These are phyloP conservation scores for Torymus aiolomorphi DNA, from an alignment of 2,888 invertebrate species.

Conservation along the genomic window DNA sequence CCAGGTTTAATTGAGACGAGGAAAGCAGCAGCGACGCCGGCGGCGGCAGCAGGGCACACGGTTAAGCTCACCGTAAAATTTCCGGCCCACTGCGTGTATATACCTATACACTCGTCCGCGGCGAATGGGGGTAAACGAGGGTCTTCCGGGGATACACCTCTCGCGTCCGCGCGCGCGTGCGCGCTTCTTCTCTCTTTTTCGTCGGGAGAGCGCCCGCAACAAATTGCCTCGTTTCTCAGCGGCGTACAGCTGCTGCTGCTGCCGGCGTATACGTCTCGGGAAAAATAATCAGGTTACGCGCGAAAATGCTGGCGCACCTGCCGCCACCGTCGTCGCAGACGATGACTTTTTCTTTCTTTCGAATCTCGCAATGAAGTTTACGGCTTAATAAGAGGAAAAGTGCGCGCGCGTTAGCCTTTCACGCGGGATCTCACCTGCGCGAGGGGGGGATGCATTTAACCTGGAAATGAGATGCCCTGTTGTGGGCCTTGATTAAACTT, in stretches of 20 bases:
- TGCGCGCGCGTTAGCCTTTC: not conserved
- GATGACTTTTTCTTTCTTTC: not conserved
- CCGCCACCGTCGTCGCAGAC: not conserved
- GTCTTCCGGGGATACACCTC: not conserved
- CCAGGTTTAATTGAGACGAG: slow-evolving; percentile 24
- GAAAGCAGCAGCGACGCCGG: not conserved
- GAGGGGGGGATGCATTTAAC: too few relatives aligned
- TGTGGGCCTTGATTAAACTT: too few relatives aligned
- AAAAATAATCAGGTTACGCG: slow-evolving; percentile 46
- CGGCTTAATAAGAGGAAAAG: slow-evolving; percentile 27
- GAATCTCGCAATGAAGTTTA: slow-evolving; percentile 8
- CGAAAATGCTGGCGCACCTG: slow-evolving; percentile 18
- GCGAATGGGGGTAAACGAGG: not conserved
- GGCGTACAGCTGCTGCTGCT: not conserved
- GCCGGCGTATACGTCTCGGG: slow-evolving; percentile 16
- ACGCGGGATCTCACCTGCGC: too few relatives aligned
- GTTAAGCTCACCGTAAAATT: slow-evolving; percentile 1
- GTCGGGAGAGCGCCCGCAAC: slow-evolving; percentile 13
- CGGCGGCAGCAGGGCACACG: not conserved
- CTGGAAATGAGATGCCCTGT: too few relatives aligned
- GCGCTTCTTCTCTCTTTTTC: slow-evolving; percentile 2
- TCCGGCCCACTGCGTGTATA: not conserved
- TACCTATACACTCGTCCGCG: not conserved
- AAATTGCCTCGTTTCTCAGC: slow-evolving; percentile 51
- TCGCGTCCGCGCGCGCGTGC: not conserved